Base-by-base conservation (phyloP, 2,797 vertebrate genomes). In the Chaenodraco wilsoni region DNA sequence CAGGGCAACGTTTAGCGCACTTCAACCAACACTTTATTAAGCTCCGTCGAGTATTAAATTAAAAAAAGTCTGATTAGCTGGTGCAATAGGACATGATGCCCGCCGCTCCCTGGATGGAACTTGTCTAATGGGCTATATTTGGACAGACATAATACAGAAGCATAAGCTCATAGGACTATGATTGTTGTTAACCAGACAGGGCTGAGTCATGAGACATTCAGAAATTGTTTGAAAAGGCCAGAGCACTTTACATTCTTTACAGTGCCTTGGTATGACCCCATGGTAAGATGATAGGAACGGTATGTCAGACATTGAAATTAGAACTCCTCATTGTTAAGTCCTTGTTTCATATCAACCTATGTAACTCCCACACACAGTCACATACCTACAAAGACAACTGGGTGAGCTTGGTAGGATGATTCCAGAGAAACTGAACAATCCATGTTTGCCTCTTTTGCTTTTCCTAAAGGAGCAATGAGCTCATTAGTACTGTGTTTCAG, bases 221-320 rank as follows among this genome's bases (percentile, higher is more conserved):
- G 2, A 78, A 71, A 66, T 44, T 5, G 17, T 67, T 74, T 70
- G 37, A 67, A 81, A 70, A 23, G 27, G 77, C 60, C 78, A 76
- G 51, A 88, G 91, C 89, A 91, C 91, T 88, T 92, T 89, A 83
- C 52, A 31, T 83, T 89, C 66, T 90, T 89, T 80, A 81, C 76
- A 91, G 91, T 93, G 92, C 90, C 92, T 93, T 92, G 85, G 82
- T 85, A 79, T 59, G 64, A 74, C 69, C 78, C 65, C 54, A 65
- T 72, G 17, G 77, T 76, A 66, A 71, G 55, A 64, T 50, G 33
- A 7, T 37, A 37, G 8, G 27, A 27, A 5, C 2, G 55, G 57
- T 27, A 16, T 65, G 60, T 56, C 66, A 12, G 51, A 49, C 60
- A 40, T 13, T 41, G 1, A 57, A 71, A 72, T 61, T 50, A 45